Percentiles rank a stretch among this genome's conserved stretches.
Conservation (phyloP, 2,113 vertebrate genomes). For the Odontesthes bonariensis region DNA sequence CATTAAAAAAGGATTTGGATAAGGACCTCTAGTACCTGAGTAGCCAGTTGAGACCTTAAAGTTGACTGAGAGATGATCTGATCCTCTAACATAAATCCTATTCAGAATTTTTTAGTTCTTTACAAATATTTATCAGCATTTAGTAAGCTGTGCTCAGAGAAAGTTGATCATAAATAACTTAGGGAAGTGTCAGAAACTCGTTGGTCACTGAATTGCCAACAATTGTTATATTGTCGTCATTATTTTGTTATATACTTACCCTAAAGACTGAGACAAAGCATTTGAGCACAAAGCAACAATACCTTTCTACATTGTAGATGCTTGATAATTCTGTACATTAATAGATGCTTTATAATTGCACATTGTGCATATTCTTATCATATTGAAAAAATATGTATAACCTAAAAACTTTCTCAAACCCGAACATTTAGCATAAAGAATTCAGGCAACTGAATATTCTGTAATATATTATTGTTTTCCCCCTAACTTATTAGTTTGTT, state of each 20-base stretch:
- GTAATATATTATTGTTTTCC: not conserved
- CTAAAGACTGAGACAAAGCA: too few species aligned
- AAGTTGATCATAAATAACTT: not conserved
- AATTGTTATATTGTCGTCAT: too few species aligned
- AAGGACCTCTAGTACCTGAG: not conserved
- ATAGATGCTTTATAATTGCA: too few species aligned
- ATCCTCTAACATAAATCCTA: too few species aligned
- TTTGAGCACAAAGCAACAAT: too few species aligned
- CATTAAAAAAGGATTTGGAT: not conserved
- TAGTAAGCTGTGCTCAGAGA: not conserved
- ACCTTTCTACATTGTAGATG: too few species aligned
- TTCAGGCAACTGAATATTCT: not conserved
- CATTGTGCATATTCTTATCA: too few species aligned
- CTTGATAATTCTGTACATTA: too few species aligned
- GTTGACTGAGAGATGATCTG: not conserved
- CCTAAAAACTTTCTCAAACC: not conserved
- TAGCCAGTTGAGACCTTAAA: not conserved
- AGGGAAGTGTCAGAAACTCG: too few species aligned
- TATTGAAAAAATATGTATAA: too few species aligned
- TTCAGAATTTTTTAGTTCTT: not conserved
- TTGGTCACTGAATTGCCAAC: too few species aligned
- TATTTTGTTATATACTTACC: too few species aligned
- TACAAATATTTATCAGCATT: not conserved
- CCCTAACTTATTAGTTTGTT: not conserved
- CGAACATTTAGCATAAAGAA: not conserved